Evolutionary conservation across 2,888 invertebrate species (phyloP), one percentile per base, ranked within the genome.

Genomic region (Acleris holmiana): DNA sequence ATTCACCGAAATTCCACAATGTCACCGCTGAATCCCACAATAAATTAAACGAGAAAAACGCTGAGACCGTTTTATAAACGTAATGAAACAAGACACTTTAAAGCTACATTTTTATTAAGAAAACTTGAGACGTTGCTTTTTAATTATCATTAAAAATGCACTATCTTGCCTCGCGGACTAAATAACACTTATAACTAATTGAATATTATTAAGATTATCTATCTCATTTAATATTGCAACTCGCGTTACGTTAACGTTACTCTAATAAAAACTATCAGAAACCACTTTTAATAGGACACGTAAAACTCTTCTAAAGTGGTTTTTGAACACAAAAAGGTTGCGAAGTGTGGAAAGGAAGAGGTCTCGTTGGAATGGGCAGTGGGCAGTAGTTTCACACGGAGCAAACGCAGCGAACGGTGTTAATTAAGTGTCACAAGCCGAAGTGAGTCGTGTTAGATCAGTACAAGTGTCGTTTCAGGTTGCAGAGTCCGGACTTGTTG

Each of bases 361-460:
- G 25, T 58, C 64, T 23, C 19, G 8, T 25, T 64, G 48, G 19
- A 64, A 59, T 59, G 64, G 58, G 41, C 58, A 59, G 48, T 59
- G 64, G 58, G 41, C 58, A 59, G 48, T 59, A 59, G 40, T 40
- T 47, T 3, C 40, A 41, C 46, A 29, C 40, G 53, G n/a, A 23
- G 25, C 54, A 23, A 35, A 55, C 41, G 54, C 35, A 50, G 55
- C 49, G 29, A 23, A 55, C 55, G 55, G 29, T 58, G 41, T 54
- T 64, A 64, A 64, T 64, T 59, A 65, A 49, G 55, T 54, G 58
- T 19, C 35, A 21, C 2, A 17, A 41, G 25, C 44, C 54, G 25
- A 64, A 59, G 5, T 48, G 29, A 53, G 21, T 54, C 54, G 17
- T 54, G 29, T 54, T 41, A 35, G 29, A 49, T 41, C 4, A 29